Evolutionary conservation across 2,797 vertebrate genomes (phyloP).

Genomic region (Hephaestus fuliginosus): DNA sequence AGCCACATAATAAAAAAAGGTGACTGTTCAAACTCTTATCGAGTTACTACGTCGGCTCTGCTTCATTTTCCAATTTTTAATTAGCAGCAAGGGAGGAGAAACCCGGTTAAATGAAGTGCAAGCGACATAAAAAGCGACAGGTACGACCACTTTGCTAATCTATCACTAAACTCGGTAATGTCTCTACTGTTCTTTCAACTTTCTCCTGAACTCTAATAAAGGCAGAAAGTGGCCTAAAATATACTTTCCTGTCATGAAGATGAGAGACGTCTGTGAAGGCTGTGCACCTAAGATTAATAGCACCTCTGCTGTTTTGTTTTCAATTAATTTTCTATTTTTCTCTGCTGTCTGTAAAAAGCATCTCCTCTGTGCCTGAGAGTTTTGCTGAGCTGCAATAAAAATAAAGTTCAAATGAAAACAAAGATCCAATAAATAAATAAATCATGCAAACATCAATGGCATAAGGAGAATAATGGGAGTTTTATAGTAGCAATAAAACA

Average conservation of each 20-base stretch:
- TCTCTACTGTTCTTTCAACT: too few relatives aligned
- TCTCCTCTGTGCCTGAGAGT: neutral
- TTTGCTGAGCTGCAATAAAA: constrained; percentile 17
- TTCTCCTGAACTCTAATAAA: neutral
- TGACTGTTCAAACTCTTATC: neutral
- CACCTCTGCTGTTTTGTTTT: constrained; percentile 12
- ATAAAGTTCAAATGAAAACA: constrained; percentile 16
- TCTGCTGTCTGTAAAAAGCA: neutral
- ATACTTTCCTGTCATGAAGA: neutral
- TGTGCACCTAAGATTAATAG: neutral
- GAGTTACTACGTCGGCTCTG: neutral
- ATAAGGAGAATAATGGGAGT: constrained; percentile 10
- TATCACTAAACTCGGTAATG: neutral
- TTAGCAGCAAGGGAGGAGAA: neutral
- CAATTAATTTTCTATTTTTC: neutral
- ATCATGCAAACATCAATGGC: constrained; percentile 32
- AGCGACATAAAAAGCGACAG: neutral
- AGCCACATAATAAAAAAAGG: neutral
- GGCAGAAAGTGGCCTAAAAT: neutral
- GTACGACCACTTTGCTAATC: neutral
- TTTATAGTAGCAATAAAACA: constrained; percentile 46
- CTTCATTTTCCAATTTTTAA: neutral
- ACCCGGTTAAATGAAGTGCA: neutral
- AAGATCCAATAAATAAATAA: constrained; percentile 40
- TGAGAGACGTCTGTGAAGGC: neutral